Conservation (phyloP, 2,797 vertebrate genomes). For the Pitangus sulphuratus region DNA sequence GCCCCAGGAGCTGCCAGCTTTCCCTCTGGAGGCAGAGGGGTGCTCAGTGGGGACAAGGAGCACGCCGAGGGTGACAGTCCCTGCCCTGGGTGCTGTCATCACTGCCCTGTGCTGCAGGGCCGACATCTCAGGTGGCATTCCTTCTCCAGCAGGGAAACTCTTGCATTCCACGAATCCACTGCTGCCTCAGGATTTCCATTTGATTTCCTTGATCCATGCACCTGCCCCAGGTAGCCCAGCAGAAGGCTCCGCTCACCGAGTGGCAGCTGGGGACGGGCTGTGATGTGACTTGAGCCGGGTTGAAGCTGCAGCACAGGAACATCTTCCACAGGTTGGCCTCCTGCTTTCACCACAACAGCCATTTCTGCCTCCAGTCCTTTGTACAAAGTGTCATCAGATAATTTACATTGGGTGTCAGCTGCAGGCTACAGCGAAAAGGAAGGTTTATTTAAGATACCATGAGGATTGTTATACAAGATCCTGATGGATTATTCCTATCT, state of each 20-base stretch:
- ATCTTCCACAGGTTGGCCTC: neutral
- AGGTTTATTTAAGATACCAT: conserved; percentile 51
- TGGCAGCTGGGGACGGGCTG: neutral
- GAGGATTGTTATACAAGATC: conserved; percentile 36
- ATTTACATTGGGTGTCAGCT: conserved; percentile 44
- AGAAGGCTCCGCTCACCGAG: fast-evolving
- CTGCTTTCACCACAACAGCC: neutral
- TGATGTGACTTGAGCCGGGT: fast-evolving
- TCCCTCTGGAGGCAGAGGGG: fast-evolving
- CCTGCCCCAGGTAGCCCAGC: neutral
- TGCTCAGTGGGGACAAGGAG: neutral
- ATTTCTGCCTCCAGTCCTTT: neutral
- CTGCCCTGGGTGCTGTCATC: neutral
- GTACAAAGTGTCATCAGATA: neutral
- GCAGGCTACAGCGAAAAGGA: conserved; percentile 4
- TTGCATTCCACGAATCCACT: neutral
- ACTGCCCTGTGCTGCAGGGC: neutral
- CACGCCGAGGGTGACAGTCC: fast-evolving
- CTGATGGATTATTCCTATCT: conserved; percentile 63
- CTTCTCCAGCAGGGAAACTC: neutral
- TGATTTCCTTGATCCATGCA: fast-evolving
- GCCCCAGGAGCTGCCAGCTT: neutral
- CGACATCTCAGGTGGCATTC: fast-evolving
- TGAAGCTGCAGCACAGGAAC: neutral
- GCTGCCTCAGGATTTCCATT: neutral